These are phyloP conservation scores for Mareca strepera DNA, from an alignment of 2,797 vertebrate species.

Conservation along the genomic window DNA sequence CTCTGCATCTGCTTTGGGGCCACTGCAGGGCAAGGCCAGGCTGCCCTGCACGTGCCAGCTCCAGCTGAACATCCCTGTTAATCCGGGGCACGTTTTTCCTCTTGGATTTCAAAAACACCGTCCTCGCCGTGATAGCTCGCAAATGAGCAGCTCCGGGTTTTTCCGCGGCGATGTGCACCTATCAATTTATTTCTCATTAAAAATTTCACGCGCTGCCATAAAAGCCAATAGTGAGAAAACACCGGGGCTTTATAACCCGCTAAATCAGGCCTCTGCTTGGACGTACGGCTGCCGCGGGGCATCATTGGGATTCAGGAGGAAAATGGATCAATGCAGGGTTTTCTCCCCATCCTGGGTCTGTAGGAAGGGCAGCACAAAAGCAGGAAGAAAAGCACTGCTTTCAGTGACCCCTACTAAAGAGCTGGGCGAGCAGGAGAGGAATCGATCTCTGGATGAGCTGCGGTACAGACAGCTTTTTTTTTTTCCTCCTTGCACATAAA, in stretches of 20 bases:
- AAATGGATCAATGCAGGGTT: neutral
- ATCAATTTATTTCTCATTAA: constrained; percentile 55
- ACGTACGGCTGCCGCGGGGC: neutral
- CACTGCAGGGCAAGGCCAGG: neutral
- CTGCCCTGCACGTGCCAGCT: neutral
- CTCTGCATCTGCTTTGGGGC: too few relatives aligned
- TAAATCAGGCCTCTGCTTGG: neutral
- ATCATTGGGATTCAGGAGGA: neutral
- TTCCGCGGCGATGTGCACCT: neutral
- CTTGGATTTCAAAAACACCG: neutral
- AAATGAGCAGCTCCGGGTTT: neutral
- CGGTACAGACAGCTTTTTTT: neutral
- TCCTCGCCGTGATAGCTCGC: neutral
- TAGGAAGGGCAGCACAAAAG: neutral
- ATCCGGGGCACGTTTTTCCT: neutral
- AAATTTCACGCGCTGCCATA: neutral
- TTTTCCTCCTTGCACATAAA: neutral
- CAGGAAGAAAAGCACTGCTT: neutral
- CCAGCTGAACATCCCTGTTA: neutral
- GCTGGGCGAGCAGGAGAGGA: neutral
- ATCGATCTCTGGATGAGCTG: neutral
- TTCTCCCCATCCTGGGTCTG: neutral
- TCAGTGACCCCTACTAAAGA: neutral
- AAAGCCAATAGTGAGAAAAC: neutral
- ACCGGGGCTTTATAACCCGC: constrained; percentile 13